A percentile compares a stretch with the other conserved stretches of the same genome.
phyloP scores from a whole-genome alignment of 2,797 vertebrate species.

The Hemibagrus guttatus region DNA sequence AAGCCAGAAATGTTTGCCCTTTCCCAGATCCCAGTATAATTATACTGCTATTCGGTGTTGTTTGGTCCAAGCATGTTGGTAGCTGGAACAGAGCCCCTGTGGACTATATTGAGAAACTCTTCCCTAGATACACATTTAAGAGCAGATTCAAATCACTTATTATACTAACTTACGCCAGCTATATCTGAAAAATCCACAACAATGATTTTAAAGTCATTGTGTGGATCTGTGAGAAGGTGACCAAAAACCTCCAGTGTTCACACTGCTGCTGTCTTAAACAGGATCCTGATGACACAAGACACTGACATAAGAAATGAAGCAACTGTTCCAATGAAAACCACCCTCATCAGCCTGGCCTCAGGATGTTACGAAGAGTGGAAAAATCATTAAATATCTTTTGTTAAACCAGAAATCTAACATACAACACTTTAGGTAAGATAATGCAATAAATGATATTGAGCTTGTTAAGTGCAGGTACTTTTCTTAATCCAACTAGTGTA shows the following conservation, averaged over 20 bases:
- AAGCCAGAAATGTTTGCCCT: conserved; percentile 33
- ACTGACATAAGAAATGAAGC: not conserved
- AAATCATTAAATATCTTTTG: not conserved
- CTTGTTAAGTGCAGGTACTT: not conserved
- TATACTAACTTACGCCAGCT: not conserved
- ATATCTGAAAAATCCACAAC: not conserved
- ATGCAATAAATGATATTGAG: not conserved
- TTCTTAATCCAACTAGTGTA: not conserved
- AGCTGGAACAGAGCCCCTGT: conserved; percentile 17
- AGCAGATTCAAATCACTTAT: not conserved
- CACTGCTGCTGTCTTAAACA: not conserved
- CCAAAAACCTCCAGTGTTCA: not conserved
- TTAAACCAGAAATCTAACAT: not conserved
- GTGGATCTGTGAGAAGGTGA: not conserved
- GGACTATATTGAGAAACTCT: conserved; percentile 36
- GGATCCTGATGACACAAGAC: not conserved
- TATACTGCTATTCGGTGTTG: conserved; percentile 16
- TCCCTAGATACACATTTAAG: conserved; percentile 39
- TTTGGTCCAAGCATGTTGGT: conserved; percentile 31
- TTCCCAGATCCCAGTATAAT: conserved; percentile 36
- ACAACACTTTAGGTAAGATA: not conserved
- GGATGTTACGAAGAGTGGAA: not conserved
- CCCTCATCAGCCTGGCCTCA: not conserved
- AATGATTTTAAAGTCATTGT: not conserved
- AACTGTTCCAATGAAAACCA: not conserved